phyloP scores from a whole-genome alignment of 2,113 vertebrate species.

The Talpa occidentalis region DNA sequence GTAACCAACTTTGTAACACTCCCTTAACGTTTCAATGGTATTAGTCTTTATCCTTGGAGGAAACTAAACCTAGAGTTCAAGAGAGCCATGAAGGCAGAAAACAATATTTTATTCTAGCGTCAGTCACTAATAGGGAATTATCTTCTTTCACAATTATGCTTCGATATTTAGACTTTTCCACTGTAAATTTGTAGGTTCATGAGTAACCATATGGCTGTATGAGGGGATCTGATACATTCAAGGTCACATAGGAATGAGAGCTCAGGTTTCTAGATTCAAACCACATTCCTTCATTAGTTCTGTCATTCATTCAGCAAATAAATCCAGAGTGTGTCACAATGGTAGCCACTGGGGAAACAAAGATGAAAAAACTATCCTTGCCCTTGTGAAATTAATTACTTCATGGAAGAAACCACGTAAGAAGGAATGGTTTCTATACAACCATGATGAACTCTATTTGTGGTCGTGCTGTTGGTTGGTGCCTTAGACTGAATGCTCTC shows the following conservation, averaged over 20 bases:
- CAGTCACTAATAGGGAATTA: not conserved
- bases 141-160: not conserved
- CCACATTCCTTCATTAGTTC: not conserved
- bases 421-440: not conserved
- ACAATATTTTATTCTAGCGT: not conserved
- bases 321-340: not conserved
- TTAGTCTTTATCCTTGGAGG: conserved; percentile 52
- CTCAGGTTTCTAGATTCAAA: not conserved
- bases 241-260: not conserved
- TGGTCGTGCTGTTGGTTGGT: accelerated
- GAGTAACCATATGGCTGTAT: not conserved
- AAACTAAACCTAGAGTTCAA: not conserved
- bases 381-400: not conserved
- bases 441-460: not conserved
- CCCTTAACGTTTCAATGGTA: not conserved
- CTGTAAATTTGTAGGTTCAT: not conserved
- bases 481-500: not conserved
- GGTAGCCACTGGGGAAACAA: not conserved
- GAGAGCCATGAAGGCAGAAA: not conserved
- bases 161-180: not conserved
- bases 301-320: not conserved
- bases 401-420: not conserved
- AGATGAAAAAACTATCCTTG: not conserved
- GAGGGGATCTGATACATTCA: not conserved
- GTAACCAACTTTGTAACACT: not conserved